phyloP scores from a whole-genome alignment of 2,113 vertebrate species.

The Aramus guarauna region DNA sequence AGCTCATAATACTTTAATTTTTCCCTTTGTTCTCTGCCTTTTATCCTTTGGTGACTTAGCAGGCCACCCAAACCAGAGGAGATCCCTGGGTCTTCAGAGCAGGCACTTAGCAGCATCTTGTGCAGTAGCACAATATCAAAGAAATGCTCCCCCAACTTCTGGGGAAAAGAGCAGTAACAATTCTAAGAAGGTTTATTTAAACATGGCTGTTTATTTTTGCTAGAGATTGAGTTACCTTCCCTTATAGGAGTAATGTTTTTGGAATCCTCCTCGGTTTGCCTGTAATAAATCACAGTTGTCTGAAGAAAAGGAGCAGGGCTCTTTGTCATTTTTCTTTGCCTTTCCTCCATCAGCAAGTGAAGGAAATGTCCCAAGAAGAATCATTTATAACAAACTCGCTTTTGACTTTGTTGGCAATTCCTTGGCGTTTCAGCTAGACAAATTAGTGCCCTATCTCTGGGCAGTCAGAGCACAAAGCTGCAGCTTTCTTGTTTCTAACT shows the following conservation, averaged over 20 bases:
- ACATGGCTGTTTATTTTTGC: constrained; percentile 37
- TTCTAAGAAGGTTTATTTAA: constrained; percentile 23
- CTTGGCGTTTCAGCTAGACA: neutral
- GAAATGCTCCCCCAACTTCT: neutral
- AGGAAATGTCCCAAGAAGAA: neutral
- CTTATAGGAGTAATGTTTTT: constrained; percentile 10
- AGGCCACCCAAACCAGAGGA: neutral
- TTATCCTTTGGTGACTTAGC: neutral
- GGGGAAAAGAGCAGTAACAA: neutral
- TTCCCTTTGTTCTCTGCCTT: neutral
- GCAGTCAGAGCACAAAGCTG: neutral
- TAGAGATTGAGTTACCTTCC: constrained; percentile 44
- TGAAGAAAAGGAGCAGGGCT: neutral
- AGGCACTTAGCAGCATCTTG: neutral
- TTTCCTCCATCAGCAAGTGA: neutral
- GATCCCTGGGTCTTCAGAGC: neutral
- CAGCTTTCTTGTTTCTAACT: neutral
- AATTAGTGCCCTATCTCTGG: constrained; percentile 15
- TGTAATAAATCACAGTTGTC: constrained; percentile 48
- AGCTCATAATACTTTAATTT: constrained; percentile 1
- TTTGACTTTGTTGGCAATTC: neutral
- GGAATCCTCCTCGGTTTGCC: neutral
- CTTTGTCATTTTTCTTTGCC: neutral
- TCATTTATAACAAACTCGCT: neutral
- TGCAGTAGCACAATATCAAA: neutral